These are phyloP conservation scores for Xestia sexstrigata DNA, from an alignment of 2,888 invertebrate species.

Conservation along the genomic window DNA sequence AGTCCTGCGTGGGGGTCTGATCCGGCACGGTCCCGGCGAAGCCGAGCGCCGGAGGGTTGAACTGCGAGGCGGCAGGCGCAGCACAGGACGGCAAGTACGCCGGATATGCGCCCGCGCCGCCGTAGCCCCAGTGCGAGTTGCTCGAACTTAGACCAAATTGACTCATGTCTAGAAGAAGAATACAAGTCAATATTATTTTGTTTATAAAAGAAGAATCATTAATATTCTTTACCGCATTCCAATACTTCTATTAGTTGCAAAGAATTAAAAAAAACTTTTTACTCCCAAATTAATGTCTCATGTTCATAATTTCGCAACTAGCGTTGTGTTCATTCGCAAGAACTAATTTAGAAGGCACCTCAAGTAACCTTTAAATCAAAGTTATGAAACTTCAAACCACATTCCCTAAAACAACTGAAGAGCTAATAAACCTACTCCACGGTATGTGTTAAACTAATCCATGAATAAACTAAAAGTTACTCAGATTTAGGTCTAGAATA, in stretches of 20 bases:
- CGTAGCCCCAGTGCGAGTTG: conserved; percentile 97
- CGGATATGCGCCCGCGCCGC: conserved; percentile 96
- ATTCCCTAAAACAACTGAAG: not conserved
- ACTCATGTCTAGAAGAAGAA: conserved; percentile 93
- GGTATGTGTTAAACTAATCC: conserved; percentile 4
- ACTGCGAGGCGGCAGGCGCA: conserved; percentile 93
- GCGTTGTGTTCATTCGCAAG: not conserved
- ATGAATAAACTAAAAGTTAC: not conserved
- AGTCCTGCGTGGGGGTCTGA: conserved; percentile 91
- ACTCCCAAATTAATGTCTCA: not conserved
- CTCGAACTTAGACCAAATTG: conserved; percentile 96
- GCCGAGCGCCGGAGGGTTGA: conserved; percentile 94
- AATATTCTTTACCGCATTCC: not conserved
- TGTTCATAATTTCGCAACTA: not conserved
- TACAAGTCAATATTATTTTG: not conserved
- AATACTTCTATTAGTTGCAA: not conserved
- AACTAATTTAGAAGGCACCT: not conserved
- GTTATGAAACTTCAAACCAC: not conserved
- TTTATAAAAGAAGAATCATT: not conserved
- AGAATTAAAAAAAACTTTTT: not conserved
- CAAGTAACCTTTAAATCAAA: not conserved
- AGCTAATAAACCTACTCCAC: not conserved
- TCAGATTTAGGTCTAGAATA: not conserved
- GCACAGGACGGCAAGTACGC: conserved; percentile 96
- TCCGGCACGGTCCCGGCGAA: conserved; percentile 93